phyloP scores from a whole-genome alignment of 2,113 vertebrate genomes.

The Poeciliopsis prolifica region DNA sequence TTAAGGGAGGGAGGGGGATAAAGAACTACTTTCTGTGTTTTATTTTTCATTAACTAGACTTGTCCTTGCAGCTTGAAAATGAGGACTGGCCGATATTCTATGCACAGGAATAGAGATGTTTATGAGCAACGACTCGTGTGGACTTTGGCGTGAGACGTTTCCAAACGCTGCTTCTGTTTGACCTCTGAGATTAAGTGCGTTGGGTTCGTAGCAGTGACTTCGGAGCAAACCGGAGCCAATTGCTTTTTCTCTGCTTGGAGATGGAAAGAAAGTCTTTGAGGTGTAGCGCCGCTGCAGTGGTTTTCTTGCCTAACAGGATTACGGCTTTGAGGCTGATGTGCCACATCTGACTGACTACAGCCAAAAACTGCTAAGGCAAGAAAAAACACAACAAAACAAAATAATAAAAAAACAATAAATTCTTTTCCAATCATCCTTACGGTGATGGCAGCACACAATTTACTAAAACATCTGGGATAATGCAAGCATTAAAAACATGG shows the following conservation, averaged over 20 bases:
- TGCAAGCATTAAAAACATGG: background rate
- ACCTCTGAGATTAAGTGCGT: background rate
- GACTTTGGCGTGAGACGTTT: conserved; percentile 15
- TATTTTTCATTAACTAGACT: background rate
- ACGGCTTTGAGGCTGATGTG: conserved; percentile 24
- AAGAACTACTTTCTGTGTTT: conserved; percentile 31
- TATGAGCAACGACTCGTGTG: conserved; percentile 25
- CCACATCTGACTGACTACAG: conserved; percentile 44
- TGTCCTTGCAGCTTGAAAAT: background rate
- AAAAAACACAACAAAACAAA: conserved; percentile 3
- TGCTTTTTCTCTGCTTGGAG: background rate
- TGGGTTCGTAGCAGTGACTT: conserved; percentile 4
- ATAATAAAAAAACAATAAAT: too few relatives aligned
- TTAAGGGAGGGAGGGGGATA: conserved; percentile 18
- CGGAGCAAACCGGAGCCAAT: background rate
- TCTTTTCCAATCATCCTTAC: background rate
- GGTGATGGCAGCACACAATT: background rate
- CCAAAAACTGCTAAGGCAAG: conserved; percentile 52
- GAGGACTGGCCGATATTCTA: background rate
- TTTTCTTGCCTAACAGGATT: background rate
- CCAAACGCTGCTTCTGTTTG: conserved; percentile 5
- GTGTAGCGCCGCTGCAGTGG: background rate
- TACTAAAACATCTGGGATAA: background rate
- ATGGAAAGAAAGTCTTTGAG: background rate
- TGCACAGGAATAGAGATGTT: background rate